Conservation (phyloP, 2,888 invertebrate genomes). For the Athripsodes cinereus region DNA sequence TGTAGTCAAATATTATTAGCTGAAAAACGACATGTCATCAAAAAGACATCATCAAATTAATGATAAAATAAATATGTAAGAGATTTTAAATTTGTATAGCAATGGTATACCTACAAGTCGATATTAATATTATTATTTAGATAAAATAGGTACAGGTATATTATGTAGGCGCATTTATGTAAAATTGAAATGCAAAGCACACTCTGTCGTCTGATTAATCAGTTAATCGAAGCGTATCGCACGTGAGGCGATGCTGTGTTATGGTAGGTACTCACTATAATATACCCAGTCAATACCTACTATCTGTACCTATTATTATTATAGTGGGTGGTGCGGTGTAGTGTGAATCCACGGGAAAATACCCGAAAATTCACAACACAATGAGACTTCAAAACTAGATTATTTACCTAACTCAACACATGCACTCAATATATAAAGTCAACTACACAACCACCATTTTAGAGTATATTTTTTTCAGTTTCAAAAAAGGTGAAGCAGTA, state of each 20-base stretch:
- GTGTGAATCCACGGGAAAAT: constrained; percentile 16
- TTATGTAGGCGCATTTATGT: not conserved
- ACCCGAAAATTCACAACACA: constrained; percentile 21
- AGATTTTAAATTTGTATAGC: too few species aligned
- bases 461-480: too few species aligned
- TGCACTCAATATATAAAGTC: not conserved
- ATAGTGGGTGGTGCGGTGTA: not conserved
- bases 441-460: not conserved
- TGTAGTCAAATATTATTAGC: too few species aligned
- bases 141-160: not conserved
- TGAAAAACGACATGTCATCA: too few species aligned
- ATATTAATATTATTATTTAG: too few species aligned
- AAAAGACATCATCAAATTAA: too few species aligned
- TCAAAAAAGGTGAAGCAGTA: too few species aligned
- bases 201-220: constrained; percentile 18
- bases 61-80: too few species aligned
- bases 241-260: constrained; percentile 13
- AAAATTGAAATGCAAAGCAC: constrained; percentile 19
- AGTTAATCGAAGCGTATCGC: constrained; percentile 17
- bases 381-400: not conserved
- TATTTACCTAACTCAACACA: not conserved
- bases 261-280: too few species aligned
- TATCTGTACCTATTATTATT: too few species aligned
- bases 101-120: too few species aligned
- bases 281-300: too few species aligned